Percentiles rank a stretch among this genome's conserved stretches.
Evolutionary conservation across 1,140 invertebrate species (phyloP).

Genomic region (Homalodisca vitripennis): DNA sequence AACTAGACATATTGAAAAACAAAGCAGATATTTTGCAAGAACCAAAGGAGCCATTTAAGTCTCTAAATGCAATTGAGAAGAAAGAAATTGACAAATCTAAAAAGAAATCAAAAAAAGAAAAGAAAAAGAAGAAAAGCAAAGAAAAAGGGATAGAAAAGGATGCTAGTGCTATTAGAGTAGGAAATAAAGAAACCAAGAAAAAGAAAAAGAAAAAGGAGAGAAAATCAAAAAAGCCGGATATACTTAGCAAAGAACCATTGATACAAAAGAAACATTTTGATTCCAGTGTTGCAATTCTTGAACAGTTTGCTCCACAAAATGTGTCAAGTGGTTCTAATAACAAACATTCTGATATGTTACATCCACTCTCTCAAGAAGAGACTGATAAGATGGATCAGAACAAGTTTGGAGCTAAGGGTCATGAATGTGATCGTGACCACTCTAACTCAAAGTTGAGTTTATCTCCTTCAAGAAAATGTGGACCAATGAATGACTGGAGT

Average conservation of each 20-base stretch:
- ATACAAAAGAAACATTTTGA: too few species aligned
- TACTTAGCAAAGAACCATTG: too few species aligned
- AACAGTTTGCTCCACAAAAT: too few species aligned
- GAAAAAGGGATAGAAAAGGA: neutral
- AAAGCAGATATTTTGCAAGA: neutral
- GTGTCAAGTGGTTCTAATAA: neutral
- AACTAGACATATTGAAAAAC: neutral
- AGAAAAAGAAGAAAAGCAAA: constrained; percentile 25
- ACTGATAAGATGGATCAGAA: neutral
- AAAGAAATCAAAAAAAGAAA: constrained; percentile 15
- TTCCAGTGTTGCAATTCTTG: too few species aligned
- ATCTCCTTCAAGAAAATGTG: neutral
- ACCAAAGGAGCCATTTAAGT: neutral
- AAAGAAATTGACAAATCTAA: neutral
- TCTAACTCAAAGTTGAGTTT: neutral
- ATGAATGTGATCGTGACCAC: neutral
- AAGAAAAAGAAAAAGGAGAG: constrained; percentile 16
- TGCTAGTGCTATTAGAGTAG: neutral
- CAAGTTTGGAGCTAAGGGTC: neutral
- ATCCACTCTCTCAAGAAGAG: neutral
- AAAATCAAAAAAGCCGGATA: neutral
- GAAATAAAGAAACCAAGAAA: neutral
- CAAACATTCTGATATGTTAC: neutral
- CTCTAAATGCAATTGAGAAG: neutral
- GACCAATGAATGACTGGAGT: constrained; percentile 5